Evolutionary conservation across 2,797 vertebrate species (phyloP).

Genomic region (Decapterus maruadsi): DNA sequence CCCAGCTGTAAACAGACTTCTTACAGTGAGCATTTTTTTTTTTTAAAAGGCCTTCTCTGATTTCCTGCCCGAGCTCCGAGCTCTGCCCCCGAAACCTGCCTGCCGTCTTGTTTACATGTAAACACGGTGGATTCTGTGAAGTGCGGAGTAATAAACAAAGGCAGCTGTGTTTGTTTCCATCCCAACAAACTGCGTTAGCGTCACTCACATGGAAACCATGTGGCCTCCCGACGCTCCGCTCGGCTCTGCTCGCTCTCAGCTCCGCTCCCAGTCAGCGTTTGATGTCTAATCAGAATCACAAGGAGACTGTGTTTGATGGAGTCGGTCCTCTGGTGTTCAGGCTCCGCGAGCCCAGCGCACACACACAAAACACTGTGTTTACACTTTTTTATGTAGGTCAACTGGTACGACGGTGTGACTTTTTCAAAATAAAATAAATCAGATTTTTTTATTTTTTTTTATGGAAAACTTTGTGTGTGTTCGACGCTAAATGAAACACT

Average conservation of each 20-base stretch:
- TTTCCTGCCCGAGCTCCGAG: constrained; percentile 14
- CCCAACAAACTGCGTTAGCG: constrained; percentile 11
- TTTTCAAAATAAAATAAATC: not conserved
- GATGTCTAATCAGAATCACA: constrained; percentile 25
- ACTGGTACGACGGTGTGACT: not conserved
- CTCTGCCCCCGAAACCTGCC: not conserved
- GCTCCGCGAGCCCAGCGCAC: not conserved
- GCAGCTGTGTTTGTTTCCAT: constrained; percentile 59
- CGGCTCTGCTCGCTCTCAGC: not conserved
- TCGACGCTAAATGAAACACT: not conserved
- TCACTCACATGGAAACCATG: constrained; percentile 24
- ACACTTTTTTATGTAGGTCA: not conserved
- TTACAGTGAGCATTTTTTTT: not conserved
- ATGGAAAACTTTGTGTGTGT: not conserved
- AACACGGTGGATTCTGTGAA: constrained; percentile 31
- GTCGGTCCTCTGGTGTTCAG: not conserved
- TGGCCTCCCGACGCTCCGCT: not conserved
- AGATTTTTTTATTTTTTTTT: not conserved
- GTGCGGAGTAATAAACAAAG: constrained; percentile 34
- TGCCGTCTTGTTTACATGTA: constrained; percentile 29
- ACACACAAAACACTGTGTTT: not conserved
- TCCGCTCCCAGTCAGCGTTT: not conserved
- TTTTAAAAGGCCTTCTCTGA: not conserved
- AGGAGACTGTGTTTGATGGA: not conserved
- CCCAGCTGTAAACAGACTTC: not conserved